Evolutionary conservation across 2,888 invertebrate species (phyloP).

Genomic region (Amphipyra tragopoginis): DNA sequence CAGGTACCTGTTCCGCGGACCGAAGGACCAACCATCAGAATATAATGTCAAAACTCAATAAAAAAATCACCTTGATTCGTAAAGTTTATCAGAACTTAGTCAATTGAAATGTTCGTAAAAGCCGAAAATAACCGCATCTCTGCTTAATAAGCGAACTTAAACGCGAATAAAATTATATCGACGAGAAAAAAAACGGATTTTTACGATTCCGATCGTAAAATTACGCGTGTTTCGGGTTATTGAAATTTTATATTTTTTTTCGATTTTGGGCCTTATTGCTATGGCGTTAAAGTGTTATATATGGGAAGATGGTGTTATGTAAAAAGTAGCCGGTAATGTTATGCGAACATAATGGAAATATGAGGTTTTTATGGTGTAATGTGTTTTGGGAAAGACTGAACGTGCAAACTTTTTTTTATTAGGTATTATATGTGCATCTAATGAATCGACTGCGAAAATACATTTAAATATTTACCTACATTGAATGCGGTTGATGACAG

Average conservation of each 20-base stretch:
- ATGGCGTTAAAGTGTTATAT: slow-evolving; percentile 12
- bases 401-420: slow-evolving; percentile 45
- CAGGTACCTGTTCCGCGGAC: slow-evolving; percentile 12
- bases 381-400: slow-evolving; percentile 50
- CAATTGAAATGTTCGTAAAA: slow-evolving; percentile 52
- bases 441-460: slow-evolving; percentile 24
- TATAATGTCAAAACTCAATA: slow-evolving; percentile 30
- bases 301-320: slow-evolving; percentile 14
- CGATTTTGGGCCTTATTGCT: slow-evolving; percentile 36
- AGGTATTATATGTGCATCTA: slow-evolving; percentile 32
- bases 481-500: slow-evolving; percentile 1
- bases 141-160: slow-evolving; percentile 62
- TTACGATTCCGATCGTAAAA: slow-evolving; percentile 63
- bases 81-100: slow-evolving; percentile 47
- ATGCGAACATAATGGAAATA: slow-evolving; percentile 53
- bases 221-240: slow-evolving; percentile 47
- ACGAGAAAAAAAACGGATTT: slow-evolving; percentile 56
- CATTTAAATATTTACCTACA: not conserved
- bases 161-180: slow-evolving; percentile 62
- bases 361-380: slow-evolving; percentile 52
- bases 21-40: slow-evolving; percentile 21
- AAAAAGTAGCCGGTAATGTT: slow-evolving; percentile 43
- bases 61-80: slow-evolving; percentile 33
- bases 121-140: slow-evolving; percentile 50
- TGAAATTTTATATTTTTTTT: slow-evolving; percentile 12